Evolutionary conservation across 2,888 invertebrate genomes (phyloP), one percentile per base, ranked within the genome.

Genomic region (Trichopria drosophilae): DNA sequence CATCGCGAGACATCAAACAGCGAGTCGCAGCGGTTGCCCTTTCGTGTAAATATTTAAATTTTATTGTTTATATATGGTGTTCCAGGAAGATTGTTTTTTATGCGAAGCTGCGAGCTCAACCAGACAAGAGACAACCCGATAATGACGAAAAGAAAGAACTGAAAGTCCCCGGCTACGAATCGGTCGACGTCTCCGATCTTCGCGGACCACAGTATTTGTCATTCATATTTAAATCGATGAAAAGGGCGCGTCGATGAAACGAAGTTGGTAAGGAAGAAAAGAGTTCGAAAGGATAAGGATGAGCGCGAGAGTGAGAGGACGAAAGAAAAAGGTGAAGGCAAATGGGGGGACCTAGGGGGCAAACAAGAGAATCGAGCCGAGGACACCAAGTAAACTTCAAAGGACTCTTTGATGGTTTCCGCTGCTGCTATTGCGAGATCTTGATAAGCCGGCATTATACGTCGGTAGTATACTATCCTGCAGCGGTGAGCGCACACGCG

Each of bases 321-420:
- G 54, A 51, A 46, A 50, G 51, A 49, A 51, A 53, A 52, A 46
- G 44, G 45, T 49, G 42, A 49, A 43, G 35, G 9, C 16, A 28
- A 26, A 41, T 6, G 56, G 51, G 53, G 50, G 53, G 53, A 57
- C 34, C 50, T 35, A 54, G 53, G 54, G 54, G 40, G 47, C 52
- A 53, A 54, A 58, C 44, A 50, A 53, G 59, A 63, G 62, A 54
- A 55, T 61, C 58, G 55, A 57, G 55, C 57, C 61, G 67, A 66
- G 68, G 66, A 69, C 68, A 68, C 65, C 68, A 67, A 66, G 65
- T 64, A 62, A 68, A 71, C 72, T 69, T 69, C 69, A 72, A 73
- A 73, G 69, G 68, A 71, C 65, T 68, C 72, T 71, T 72, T 71
- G 71, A 72, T 69, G 68, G 64, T 71, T 70, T 68, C 69, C 69